phyloP scores from a whole-genome alignment of 37 sponge, comb jelly and placozoan species.

The Chondrosia reniformis region DNA sequence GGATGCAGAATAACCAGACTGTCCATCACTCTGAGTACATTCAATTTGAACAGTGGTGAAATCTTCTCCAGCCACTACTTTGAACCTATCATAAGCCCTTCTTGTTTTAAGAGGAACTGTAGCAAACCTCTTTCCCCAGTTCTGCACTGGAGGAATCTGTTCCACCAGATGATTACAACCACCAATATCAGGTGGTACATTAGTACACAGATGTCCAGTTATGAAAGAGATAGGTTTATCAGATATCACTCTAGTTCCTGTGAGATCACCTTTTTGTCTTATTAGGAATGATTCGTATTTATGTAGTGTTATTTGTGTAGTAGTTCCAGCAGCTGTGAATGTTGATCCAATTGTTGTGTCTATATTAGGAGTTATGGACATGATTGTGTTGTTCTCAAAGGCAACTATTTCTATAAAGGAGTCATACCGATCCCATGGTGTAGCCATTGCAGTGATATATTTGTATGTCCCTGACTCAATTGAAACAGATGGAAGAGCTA shows the following conservation, averaged over 20 bases:
- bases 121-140: conserved; percentile 53
- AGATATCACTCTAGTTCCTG: conserved; percentile 38
- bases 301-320: not conserved
- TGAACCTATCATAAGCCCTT: conserved; percentile 18
- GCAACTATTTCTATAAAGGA: conserved; percentile 18
- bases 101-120: conserved; percentile 31
- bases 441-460: conserved; percentile 28
- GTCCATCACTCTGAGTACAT: conserved; percentile 9
- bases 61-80: conserved; percentile 21
- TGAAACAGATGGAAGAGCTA: conserved; percentile 48
- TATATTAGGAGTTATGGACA: not conserved
- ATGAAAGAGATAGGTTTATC: conserved; percentile 36
- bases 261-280: conserved; percentile 5
- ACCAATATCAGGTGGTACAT: conserved; percentile 6
- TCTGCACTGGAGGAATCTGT: conserved; percentile 50
- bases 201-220: conserved; percentile 25
- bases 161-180: conserved; percentile 57
- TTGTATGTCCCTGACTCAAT: conserved; percentile 2
- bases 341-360: not conserved
- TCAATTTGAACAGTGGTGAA: conserved; percentile 32
- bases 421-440: not conserved
- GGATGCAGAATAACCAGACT: not conserved
- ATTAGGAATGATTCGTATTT: conserved; percentile 11
- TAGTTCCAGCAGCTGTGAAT: not conserved
- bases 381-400: not conserved